Percentiles rank a stretch among this genome's conserved stretches.
Conservation (phyloP, 2,113 vertebrate genomes). For the Spheniscus mendiculus region DNA sequence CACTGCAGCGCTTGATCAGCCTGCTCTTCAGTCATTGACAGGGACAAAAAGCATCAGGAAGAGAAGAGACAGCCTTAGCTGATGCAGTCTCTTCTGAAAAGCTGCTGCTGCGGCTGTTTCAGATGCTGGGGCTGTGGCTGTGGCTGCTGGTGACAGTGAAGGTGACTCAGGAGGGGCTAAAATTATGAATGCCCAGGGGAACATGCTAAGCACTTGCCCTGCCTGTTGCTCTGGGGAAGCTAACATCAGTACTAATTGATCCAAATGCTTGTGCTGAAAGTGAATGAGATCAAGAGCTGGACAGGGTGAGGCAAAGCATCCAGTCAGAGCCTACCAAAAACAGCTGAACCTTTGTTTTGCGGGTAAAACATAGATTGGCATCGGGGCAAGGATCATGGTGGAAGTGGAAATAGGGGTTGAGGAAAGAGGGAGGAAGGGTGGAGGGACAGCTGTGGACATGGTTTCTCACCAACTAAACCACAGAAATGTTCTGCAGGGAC, state of each 20-base stretch:
- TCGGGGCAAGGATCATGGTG: neutral
- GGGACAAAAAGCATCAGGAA: neutral
- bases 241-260: conserved; percentile 33
- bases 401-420: neutral
- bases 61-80: neutral
- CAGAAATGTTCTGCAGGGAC: neutral
- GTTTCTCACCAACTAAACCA: neutral
- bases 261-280: neutral
- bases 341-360: neutral
- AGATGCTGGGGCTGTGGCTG: neutral
- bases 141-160: conserved; percentile 1
- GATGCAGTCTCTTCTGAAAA: neutral
- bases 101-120: neutral
- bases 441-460: neutral
- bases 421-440: neutral
- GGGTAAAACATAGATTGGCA: neutral
- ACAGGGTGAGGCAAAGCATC: neutral
- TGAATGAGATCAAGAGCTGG: neutral
- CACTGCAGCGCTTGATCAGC: neutral
- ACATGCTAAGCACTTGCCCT: neutral
- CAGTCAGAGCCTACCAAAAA: neutral
- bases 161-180: conserved; percentile 42
- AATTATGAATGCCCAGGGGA: conserved; percentile 11
- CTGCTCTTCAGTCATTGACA: neutral
- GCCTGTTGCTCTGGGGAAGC: neutral